These are phyloP conservation scores for Heliconius hermathena DNA, from an alignment of 1,140 invertebrate species.

Conservation along the genomic window DNA sequence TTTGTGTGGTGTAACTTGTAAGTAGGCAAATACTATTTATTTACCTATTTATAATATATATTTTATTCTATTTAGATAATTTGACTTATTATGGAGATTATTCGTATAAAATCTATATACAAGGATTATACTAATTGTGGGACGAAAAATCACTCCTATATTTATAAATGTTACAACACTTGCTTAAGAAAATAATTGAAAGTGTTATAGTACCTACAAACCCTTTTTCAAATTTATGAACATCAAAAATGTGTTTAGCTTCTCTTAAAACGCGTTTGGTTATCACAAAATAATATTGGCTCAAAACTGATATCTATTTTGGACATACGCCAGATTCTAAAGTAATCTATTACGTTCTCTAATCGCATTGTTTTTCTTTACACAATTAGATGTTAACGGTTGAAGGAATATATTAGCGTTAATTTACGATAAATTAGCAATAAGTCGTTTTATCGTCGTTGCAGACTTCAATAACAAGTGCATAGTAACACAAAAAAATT, in stretches of 20 bases:
- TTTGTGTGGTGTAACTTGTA: too few species aligned
- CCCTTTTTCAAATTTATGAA: neutral
- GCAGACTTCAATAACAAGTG: neutral
- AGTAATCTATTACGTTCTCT: conserved; percentile 8
- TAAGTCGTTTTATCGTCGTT: conserved; percentile 7
- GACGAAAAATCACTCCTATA: neutral
- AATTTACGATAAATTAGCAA: neutral
- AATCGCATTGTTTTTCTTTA: neutral
- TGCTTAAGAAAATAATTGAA: neutral
- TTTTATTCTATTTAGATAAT: too few species aligned
- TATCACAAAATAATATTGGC: conserved; percentile 8
- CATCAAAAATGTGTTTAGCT: neutral
- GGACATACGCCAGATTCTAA: neutral
- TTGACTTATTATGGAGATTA: too few species aligned
- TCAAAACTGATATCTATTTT: neutral
- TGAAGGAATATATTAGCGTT: neutral
- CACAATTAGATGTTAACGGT: neutral
- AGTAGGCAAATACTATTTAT: too few species aligned
- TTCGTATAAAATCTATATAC: too few species aligned
- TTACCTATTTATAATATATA: too few species aligned
- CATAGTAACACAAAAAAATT: neutral
- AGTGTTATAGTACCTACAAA: neutral
- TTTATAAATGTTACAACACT: neutral
- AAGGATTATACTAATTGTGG: too few species aligned
- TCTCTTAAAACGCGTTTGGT: neutral